Evolutionary conservation across 2,113 vertebrate genomes (phyloP), one percentile per base, ranked within the genome.

Genomic region (Lophius piscatorius): DNA sequence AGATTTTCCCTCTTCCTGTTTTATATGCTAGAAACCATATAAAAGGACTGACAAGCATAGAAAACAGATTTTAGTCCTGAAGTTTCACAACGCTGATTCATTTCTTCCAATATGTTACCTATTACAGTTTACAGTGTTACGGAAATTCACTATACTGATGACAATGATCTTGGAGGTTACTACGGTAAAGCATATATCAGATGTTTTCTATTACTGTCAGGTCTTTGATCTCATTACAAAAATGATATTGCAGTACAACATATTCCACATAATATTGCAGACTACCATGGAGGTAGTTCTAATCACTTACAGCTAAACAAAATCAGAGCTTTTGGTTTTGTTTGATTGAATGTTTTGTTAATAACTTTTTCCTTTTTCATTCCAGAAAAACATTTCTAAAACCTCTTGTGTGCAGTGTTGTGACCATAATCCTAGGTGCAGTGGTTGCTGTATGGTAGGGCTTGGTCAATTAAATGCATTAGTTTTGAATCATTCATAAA

Each of bases 71-170:
- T 48, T 20, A 12, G 2, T 22, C 1, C 2, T 39, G 12, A 9
- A 24, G 4, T 33, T 36, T 56, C 6, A 17, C 8, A 4, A 1
- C 9, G 26, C 14, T 69, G 1, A 17, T 20, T 35, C 5, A 9
- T 22, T 4, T 16, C 1, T 3, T 46, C 14, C 46, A 70, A 29
- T 1, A 0, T 45, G 11, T 58, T 42, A 7, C 81, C 66, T 79
- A 81, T 77, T 41, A 59, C 93, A 98, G 95, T 81, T 91, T 85
- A 97, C 95, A 17, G 95, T 96, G 9, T 89, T 98, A 77, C 89
- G 95, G 73, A 98, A 97, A 81, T 98, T 98, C 90, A 93, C 94
- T 56, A 97, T 98, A 80, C 78, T 95, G 58, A 90, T 98, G 75
- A 98, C 94, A 23, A 92, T 98, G 80, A 84, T 95, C 10, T 83